Evolutionary conservation across 2,888 invertebrate genomes (phyloP).

Genomic region (Hemithea aestivaria): DNA sequence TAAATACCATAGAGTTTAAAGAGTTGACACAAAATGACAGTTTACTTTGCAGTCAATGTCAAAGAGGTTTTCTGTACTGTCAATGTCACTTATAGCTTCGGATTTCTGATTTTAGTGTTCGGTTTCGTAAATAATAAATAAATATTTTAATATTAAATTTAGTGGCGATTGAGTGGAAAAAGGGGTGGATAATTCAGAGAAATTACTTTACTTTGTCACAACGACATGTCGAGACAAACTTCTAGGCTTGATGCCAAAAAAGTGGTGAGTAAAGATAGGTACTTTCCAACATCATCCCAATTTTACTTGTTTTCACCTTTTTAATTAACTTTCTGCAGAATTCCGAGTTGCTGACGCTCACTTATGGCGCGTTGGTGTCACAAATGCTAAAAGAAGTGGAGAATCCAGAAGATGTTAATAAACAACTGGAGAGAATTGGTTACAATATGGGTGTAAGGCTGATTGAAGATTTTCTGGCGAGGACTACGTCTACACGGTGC

Average conservation of each 20-base stretch:
- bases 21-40: too few relatives aligned
- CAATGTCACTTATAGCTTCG: too few relatives aligned
- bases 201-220: too few relatives aligned
- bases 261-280: constrained; percentile 79
- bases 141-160: too few relatives aligned
- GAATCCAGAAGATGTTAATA: constrained; percentile 98
- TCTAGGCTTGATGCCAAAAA: constrained; percentile 86
- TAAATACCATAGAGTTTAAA: too few relatives aligned
- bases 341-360: constrained; percentile 96
- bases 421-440: constrained; percentile 96
- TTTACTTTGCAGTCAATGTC: too few relatives aligned
- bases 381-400: constrained; percentile 98
- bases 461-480: constrained; percentile 98
- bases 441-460: constrained; percentile 99
- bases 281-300: not conserved
- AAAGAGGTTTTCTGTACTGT: too few relatives aligned
- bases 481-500: constrained; percentile 93
- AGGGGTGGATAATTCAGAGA: too few relatives aligned
- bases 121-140: too few relatives aligned
- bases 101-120: too few relatives aligned
- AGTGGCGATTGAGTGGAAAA: too few relatives aligned
- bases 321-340: constrained; percentile 81
- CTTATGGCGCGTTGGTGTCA: constrained; percentile 98
- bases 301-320: constrained; percentile 9
- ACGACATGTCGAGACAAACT: constrained; percentile 87